Base-by-base conservation (phyloP, 2,797 vertebrate genomes). In the Catostomus latipinnis region DNA sequence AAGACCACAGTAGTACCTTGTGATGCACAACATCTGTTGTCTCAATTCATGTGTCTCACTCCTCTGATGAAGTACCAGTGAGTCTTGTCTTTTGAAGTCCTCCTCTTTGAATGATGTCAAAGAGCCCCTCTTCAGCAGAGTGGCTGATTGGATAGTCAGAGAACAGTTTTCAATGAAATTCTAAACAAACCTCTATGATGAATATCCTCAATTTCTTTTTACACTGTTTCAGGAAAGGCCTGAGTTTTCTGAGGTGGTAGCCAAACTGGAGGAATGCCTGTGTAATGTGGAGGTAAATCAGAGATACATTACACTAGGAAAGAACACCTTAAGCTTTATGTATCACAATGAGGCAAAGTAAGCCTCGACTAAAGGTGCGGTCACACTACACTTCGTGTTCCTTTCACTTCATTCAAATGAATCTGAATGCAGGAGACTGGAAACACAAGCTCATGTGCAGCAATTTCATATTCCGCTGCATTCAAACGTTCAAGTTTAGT, bases 231-330 rank as follows among this genome's bases (percentile, higher is more conserved):
- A 99, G 98, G 97, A 97, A 84, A 94, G 98, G 73, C 98, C 96
- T 0, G 95, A 97, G 83, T 98, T 98, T 88, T 97, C 96, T 46
- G 96, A 98, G 90, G 95, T 99, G 1, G 96, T 98, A 50, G 87
- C 91, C 22, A 98, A 95, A 79, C 87, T 98, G 67, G 97, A 98
- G 85, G 97, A 98, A 82, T 98, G 96, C 67, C 93, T 98, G 73
- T 95, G 95, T 88, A 98, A 98, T 11, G 92, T 96, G 1, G 97
- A 99, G 96, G 97, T 98, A 89, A 88, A 73, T 11, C 14, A n/a
- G 61, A 50, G 54, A 3, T 6, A 53, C 14, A 54, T 18, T 0
- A 66, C 50, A 45, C 34, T 34, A 34, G 34, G 34, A 34, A 34
- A 34, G 34, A 3, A 34, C 34, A 34, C 34, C 34, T 34, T 34